phyloP scores from a whole-genome alignment of 2,888 invertebrate genomes.

The Caenorhabditis angaria region DNA sequence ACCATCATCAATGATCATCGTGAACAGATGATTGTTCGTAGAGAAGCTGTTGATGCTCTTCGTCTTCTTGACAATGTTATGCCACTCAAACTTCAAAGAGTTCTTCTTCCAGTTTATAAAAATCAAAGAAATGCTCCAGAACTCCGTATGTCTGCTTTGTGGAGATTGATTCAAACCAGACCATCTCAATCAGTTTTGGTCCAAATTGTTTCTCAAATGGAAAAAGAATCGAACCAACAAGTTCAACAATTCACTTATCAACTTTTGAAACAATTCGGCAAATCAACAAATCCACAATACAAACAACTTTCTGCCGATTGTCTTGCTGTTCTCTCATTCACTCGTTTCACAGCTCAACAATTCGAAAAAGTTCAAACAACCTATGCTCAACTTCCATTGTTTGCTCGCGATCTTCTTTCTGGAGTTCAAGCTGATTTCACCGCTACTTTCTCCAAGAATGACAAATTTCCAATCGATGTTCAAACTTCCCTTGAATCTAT shows the following conservation, averaged over 20 bases:
- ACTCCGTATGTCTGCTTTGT: conserved; percentile 62
- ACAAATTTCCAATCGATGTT: conserved; percentile 55
- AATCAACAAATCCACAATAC: conserved; percentile 47
- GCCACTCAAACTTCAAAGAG: conserved; percentile 45
- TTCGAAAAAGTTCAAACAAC: conserved; percentile 52
- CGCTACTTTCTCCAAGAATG: conserved; percentile 57
- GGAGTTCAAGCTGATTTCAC: conserved; percentile 56
- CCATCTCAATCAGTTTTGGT: conserved; percentile 58
- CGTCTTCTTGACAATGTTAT: conserved; percentile 50
- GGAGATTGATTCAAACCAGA: conserved; percentile 55
- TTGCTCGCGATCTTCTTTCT: conserved; percentile 50
- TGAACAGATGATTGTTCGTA: conserved; percentile 53
- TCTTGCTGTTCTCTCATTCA: conserved; percentile 22
- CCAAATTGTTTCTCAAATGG: conserved; percentile 54
- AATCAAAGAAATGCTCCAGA: conserved; percentile 58
- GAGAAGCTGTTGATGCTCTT: conserved; percentile 65
- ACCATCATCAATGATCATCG: conserved; percentile 59
- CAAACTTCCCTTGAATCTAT: conserved; percentile 55
- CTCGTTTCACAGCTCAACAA: conserved; percentile 46
- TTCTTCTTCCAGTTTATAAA: conserved; percentile 66
- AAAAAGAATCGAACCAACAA: conserved; percentile 55
- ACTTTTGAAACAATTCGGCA: conserved; percentile 49
- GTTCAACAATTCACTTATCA: conserved; percentile 59
- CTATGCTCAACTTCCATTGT: conserved; percentile 53
- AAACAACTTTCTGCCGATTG: background rate